Evolutionary conservation across 1,140 invertebrate genomes (phyloP), one percentile per base, ranked within the genome.

Genomic region (Nasonia vitripennis): DNA sequence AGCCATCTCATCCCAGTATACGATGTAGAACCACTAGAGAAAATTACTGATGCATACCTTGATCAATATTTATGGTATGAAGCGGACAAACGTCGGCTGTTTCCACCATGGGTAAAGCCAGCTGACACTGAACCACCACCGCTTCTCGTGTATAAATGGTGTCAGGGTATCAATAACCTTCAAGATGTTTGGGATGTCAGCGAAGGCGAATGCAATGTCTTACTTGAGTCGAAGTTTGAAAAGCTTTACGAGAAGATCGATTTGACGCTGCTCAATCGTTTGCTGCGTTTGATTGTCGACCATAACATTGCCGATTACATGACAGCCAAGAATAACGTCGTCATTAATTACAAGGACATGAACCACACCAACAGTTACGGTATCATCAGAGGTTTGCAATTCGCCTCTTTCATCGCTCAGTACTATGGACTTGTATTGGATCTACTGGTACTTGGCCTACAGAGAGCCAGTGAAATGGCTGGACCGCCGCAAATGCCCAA

Each of bases 241-340:
- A 99, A 99, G 90, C 95, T 99, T 20, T 99, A 99, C 89, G 99
- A 99, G 92, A 99, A 99, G 93, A 99, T 99, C 87, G 99, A 99
- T 95, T 95, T 99, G 89, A 99, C 99, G 0, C 93, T 99, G 6
- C 95, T 99, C 1, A 99, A 99, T 94, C 95, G 99, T 93, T 92
- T 99, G 83, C 93, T 99, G 4, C 95, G 99, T 87, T 92, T 99
- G 12, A 99, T 99, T 89, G 99, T 99, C 3, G 99, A 99, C 94
- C 99, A 99, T 93, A 99, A 99, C 91, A 99, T 99, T 91, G 99
- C 99, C 89, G 99, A 99, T 96, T 99, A 99, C 91, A 99, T 99
- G 98, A 99, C 99, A 2, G 98, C 99, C 10, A 99, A 99, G 91
- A 99, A 99, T 93, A 99, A 99, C 93, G 98, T 99, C 37, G 98